These are phyloP conservation scores for Drosophila burlai DNA, from an alignment of 1,140 invertebrate genomes.

Conservation along the genomic window DNA sequence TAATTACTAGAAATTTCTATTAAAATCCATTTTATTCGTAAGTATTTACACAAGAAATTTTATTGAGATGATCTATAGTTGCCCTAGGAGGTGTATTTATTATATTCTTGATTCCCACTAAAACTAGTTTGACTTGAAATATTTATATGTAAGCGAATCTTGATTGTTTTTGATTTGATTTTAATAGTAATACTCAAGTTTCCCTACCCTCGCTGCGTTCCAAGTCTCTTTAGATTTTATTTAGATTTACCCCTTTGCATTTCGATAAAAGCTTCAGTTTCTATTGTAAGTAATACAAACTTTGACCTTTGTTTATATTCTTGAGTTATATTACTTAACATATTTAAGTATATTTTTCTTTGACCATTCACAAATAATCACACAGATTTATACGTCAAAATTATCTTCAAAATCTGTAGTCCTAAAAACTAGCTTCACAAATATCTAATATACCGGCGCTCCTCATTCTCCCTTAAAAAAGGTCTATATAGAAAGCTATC, in stretches of 20 bases:
- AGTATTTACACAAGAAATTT: not conserved
- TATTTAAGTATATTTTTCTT: no score
- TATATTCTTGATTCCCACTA: not conserved
- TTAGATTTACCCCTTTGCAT: not conserved
- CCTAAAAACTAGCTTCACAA: conserved; percentile 10
- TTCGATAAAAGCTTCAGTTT: not conserved
- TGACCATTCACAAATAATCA: not conserved
- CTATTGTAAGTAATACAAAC: not conserved
- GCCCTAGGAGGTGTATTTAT: not conserved
- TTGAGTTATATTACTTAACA: not conserved
- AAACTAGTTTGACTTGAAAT: not conserved
- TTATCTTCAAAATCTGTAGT: conserved; percentile 34
- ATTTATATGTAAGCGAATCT: no score
- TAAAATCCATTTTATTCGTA: not conserved
- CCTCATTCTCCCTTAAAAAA: not conserved
- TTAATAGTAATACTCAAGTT: not conserved
- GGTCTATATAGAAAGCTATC: not conserved
- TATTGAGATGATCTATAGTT: not conserved
- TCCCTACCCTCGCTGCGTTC: not conserved
- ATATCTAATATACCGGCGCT: conserved; percentile 1
- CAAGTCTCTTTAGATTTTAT: not conserved
- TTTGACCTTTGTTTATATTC: not conserved
- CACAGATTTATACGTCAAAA: conserved; percentile 29
- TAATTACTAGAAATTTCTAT: not conserved
- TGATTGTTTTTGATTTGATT: not conserved